Evolutionary conservation across 2,797 vertebrate species (phyloP).

Genomic region (Microchirus variegatus): DNA sequence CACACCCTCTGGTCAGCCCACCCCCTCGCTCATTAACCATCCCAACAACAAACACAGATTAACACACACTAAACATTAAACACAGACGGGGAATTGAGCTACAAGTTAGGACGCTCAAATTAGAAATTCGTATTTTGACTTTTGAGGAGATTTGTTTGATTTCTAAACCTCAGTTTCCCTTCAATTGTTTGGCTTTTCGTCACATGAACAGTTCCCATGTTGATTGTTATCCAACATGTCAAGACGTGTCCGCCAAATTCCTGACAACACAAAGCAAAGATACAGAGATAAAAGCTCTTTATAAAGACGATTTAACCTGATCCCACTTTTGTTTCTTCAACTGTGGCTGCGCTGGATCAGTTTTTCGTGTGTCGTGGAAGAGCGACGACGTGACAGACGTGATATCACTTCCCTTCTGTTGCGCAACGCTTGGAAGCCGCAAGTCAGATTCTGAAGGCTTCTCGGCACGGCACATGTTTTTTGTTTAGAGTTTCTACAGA

Average conservation of each 20-base stretch:
- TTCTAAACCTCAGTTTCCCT: background rate
- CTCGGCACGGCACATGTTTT: background rate
- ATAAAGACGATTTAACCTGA: background rate
- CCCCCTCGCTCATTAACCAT: too few relatives aligned
- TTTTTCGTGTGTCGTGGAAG: background rate
- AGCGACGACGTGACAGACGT: background rate
- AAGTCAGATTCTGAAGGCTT: background rate
- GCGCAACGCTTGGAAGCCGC: background rate
- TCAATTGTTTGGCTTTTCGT: conserved; percentile 10
- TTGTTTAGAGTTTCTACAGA: conserved; percentile 10
- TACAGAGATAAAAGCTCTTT: conserved; percentile 6
- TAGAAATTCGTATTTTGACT: too few relatives aligned
- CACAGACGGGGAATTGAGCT: too few relatives aligned
- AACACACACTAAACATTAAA: too few relatives aligned
- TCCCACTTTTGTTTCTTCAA: background rate
- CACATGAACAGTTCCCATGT: background rate
- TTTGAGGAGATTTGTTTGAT: too few relatives aligned
- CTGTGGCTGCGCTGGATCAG: background rate
- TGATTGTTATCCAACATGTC: conserved; percentile 44
- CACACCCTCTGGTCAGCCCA: too few relatives aligned
- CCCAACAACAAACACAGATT: too few relatives aligned
- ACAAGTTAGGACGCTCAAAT: too few relatives aligned
- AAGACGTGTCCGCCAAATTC: conserved; percentile 38
- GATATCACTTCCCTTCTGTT: background rate
- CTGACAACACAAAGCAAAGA: conserved; percentile 16